These are phyloP conservation scores for Cliona cf. orientalis DNA, from an alignment of 37 sponge, comb jelly and placozoan genomes.

Conservation along the genomic window DNA sequence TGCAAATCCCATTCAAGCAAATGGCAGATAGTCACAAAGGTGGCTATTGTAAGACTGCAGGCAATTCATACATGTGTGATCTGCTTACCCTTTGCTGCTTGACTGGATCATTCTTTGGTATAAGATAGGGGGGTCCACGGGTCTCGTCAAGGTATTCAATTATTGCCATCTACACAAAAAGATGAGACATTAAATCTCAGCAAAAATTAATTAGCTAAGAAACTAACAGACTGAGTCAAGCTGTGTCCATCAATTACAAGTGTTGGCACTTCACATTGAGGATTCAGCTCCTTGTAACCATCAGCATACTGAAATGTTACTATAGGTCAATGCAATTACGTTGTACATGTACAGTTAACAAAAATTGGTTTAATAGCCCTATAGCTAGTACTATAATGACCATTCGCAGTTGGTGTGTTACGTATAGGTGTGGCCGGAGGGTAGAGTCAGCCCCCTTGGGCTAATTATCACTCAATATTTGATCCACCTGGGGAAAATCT, in stretches of 20 bases:
- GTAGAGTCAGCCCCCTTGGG: too few relatives aligned
- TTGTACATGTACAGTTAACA: too few relatives aligned
- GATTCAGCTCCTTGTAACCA: slow-evolving; percentile 81
- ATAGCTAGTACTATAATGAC: too few relatives aligned
- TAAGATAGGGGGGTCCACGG: slow-evolving; percentile 69
- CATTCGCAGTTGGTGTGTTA: too few relatives aligned
- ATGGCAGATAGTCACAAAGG: not conserved
- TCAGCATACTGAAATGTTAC: slow-evolving; percentile 60
- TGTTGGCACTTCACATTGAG: slow-evolving; percentile 86
- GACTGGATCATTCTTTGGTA: slow-evolving; percentile 73
- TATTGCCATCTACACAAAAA: slow-evolving; percentile 67
- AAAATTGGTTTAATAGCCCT: too few relatives aligned
- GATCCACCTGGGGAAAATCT: too few relatives aligned
- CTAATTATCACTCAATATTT: too few relatives aligned
- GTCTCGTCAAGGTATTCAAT: slow-evolving; percentile 98
- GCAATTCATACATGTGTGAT: not conserved
- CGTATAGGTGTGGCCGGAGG: too few relatives aligned
- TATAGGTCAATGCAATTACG: not conserved
- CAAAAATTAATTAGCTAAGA: not conserved
- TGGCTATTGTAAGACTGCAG: too few relatives aligned
- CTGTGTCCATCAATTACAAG: slow-evolving; percentile 88
- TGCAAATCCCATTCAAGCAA: too few relatives aligned
- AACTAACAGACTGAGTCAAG: slow-evolving; percentile 89
- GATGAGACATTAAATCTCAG: not conserved
- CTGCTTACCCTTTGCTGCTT: slow-evolving; percentile 62